Base-by-base conservation (phyloP, 2,113 vertebrate genomes). In the Gnathonemus echidnorhynchus region DNA sequence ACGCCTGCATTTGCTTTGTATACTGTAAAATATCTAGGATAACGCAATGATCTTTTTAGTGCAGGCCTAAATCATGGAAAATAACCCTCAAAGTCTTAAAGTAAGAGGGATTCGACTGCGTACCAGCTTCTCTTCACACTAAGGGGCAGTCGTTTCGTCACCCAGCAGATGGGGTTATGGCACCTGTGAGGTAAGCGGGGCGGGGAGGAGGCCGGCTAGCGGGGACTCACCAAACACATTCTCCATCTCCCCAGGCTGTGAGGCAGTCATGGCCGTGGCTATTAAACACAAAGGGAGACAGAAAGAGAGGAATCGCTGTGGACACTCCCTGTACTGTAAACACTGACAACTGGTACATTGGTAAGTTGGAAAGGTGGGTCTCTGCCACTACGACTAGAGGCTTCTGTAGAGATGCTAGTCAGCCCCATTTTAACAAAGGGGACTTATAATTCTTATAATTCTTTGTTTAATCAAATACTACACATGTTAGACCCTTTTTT, bases 181-280 rank as follows among this genome's bases (percentile, higher is more conserved):
- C 88, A 88, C 39, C 52, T 45, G 52, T 31, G 3, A 39, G 19
- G 5, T 62, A 21, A 15, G 39, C 3, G 24, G 11, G 53, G n/a
- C 6, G 10, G 52, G 17, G n/a, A 11, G 53, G 19, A 35, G 17
- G 35, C 13, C 3, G 35, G 87, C 11, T 42, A 13, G 87, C 0
- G 39, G 53, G n/a, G 88, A 53, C 92, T 92, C 90, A 93, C 92
- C 91, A 48, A 92, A 93, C 17, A 93, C 92, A 91, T 88, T 90
- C 39, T 93, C 93, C 35, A 89, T 89, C 50, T 93, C 93, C 9
- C 89, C 92, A 3, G 90, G 86, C 90, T 92, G 91, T 91, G 91
- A 89, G 45, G 84, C 70, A 88, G 90, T 91, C 80, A 89, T 90
- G 56, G 86, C 89, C 50, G 88, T 15, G 21, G 66, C 15, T 21